Percentiles rank a stretch among this genome's conserved stretches.
Evolutionary conservation across 30 jellyfish, hydroid and myxozoan genomes (phyloP).

Genomic region (Sanderia malayensis): DNA sequence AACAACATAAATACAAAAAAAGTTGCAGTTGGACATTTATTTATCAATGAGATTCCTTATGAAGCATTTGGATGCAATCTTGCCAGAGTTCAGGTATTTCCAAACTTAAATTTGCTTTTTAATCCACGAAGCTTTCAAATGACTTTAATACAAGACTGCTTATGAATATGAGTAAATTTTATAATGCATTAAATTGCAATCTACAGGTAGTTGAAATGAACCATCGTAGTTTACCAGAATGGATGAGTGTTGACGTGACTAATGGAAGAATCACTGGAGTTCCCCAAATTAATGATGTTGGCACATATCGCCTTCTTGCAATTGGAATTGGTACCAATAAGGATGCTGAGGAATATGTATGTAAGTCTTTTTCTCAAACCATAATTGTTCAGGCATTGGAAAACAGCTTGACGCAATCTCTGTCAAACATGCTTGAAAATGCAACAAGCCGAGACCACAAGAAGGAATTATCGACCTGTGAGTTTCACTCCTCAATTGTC

Average conservation of each 20-base stretch:
- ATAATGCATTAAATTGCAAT: too few species aligned
- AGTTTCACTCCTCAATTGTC: slow-evolving; percentile 1
- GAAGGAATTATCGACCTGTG: slow-evolving; percentile 4
- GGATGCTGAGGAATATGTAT: slow-evolving; percentile 24
- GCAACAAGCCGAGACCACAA: not conserved
- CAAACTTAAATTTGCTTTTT: too few species aligned
- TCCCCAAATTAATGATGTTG: slow-evolving; percentile 52
- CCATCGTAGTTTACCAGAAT: slow-evolving; percentile 37
- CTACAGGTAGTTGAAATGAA: slow-evolving; percentile 31
- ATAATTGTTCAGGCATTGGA: slow-evolving; percentile 35
- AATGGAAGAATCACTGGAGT: slow-evolving; percentile 36
- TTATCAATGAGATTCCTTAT: slow-evolving; percentile 9
- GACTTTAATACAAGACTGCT: not conserved
- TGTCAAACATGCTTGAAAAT: slow-evolving; percentile 16
- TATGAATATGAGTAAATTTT: not conserved
- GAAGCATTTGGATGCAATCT: slow-evolving; percentile 32
- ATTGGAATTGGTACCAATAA: slow-evolving; percentile 29
- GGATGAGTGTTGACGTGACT: slow-evolving; percentile 18
- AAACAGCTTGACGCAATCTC: slow-evolving; percentile 19
- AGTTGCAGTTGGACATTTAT: slow-evolving; percentile 46
- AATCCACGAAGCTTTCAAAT: not conserved
- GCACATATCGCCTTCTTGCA: slow-evolving; percentile 19
- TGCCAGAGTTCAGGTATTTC: slow-evolving; percentile 39
- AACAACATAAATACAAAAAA: not conserved
- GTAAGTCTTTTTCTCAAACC: slow-evolving; percentile 24